A percentile compares a stretch with the other conserved stretches of the same genome.
phyloP scores from a whole-genome alignment of 1,140 invertebrate genomes.

The Drosophila seguyi region DNA sequence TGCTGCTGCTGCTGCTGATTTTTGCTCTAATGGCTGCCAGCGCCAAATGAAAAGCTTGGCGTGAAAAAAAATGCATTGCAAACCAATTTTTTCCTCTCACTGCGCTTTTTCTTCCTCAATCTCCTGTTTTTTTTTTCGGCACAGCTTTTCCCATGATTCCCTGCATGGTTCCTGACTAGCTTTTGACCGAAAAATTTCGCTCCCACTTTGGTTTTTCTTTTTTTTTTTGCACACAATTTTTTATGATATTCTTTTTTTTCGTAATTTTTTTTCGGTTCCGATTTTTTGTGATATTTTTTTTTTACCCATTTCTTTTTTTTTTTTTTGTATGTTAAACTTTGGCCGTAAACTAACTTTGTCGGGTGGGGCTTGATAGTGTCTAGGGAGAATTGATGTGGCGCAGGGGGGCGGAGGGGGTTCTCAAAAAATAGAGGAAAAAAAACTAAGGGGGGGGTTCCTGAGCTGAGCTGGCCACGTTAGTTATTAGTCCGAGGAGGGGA shows the following conservation, averaged over 20 bases:
- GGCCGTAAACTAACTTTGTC: conserved; percentile 80
- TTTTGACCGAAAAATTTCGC: conserved; percentile 69
- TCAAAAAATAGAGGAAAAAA: neutral
- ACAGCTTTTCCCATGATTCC: conserved; percentile 35
- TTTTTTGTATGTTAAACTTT: conserved; percentile 73
- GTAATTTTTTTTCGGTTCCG: conserved; percentile 42
- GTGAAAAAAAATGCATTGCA: conserved; percentile 72
- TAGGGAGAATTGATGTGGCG: conserved; percentile 46
- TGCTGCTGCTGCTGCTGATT: conserved; percentile 73
- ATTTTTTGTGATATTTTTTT: conserved; percentile 37
- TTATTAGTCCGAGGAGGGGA: conserved; percentile 60
- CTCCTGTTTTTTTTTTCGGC: conserved; percentile 16
- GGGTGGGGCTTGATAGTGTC: conserved; percentile 66
- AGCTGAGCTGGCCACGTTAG: conserved; percentile 56
- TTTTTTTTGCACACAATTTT: conserved; percentile 52
- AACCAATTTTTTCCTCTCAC: conserved; percentile 63
- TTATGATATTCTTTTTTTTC: conserved; percentile 59
- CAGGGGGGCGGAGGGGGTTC: neutral
- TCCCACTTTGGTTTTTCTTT: conserved; percentile 1
- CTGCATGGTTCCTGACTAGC: conserved; percentile 47
- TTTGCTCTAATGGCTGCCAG: conserved; percentile 79
- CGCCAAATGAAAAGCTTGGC: conserved; percentile 77
- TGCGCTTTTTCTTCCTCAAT: conserved; percentile 45
- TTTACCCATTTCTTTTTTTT: conserved; percentile 5
- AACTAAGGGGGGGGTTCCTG: neutral